Evolutionary conservation across 2,797 vertebrate species (phyloP).

Genomic region (Pagetopsis macropterus): DNA sequence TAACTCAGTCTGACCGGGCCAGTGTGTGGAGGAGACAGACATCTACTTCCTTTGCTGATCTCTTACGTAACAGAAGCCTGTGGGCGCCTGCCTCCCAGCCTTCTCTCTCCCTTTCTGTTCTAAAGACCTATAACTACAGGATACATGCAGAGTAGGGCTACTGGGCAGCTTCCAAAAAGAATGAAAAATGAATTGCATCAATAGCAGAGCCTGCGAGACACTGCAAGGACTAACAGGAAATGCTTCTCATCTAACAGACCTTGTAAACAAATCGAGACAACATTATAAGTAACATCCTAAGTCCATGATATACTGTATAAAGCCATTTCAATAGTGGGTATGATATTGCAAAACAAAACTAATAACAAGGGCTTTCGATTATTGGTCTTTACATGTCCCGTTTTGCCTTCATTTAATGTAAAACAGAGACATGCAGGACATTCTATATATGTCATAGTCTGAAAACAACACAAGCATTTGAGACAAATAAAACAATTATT

Average conservation of each 20-base stretch:
- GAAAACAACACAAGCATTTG: too few species aligned
- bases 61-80: constrained; percentile 61
- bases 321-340: background rate
- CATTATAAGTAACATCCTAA: background rate
- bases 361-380: too few species aligned
- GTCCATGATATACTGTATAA: background rate
- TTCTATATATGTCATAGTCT: too few species aligned
- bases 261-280: too few species aligned
- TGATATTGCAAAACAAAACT: background rate
- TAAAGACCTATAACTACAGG: constrained; percentile 42
- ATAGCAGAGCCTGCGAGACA: constrained; percentile 6
- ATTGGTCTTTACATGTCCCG: too few species aligned
- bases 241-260: background rate
- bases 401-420: too few species aligned
- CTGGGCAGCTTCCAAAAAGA: constrained; percentile 27
- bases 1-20: constrained; percentile 62
- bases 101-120: constrained; percentile 8
- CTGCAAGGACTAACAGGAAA: background rate
- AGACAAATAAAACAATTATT: too few species aligned
- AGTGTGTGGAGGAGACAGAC: constrained; percentile 59
- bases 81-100: constrained; percentile 44
- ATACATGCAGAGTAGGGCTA: constrained; percentile 4
- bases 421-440: too few species aligned
- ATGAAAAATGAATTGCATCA: constrained; percentile 33
- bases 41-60: constrained; percentile 46